Conservation (phyloP, 2,797 vertebrate genomes). For the Thripadectes ignobilis region DNA sequence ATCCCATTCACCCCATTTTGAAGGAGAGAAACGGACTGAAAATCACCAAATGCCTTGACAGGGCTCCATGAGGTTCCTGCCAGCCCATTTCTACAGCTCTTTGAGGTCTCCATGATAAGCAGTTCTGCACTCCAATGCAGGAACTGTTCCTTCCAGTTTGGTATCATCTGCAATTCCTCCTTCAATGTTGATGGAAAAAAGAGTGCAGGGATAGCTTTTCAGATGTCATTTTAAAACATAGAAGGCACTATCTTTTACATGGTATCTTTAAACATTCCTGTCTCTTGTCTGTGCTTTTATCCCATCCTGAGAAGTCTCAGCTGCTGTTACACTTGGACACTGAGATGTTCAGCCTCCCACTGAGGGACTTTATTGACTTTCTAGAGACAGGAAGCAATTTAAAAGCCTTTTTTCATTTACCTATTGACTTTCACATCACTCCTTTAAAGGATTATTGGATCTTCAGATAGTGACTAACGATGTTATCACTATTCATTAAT, state of each 20-base stretch:
- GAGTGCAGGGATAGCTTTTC: background rate
- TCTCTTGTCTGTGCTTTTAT: background rate
- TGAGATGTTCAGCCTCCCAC: background rate
- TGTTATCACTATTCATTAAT: constrained; percentile 19
- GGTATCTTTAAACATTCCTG: background rate
- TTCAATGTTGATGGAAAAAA: background rate
- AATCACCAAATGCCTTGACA: background rate
- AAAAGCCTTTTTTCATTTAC: background rate
- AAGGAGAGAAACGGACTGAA: background rate
- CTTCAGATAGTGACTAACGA: constrained; percentile 21
- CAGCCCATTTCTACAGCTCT: background rate
- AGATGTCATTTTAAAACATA: background rate
- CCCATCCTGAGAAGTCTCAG: background rate
- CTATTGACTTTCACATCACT: constrained; percentile 23
- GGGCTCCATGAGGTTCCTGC: background rate
- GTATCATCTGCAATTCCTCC: background rate
- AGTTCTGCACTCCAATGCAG: background rate
- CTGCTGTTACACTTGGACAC: background rate
- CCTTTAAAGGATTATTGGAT: constrained; percentile 25
- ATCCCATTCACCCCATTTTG: background rate
- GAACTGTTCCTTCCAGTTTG: background rate
- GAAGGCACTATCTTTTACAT: background rate
- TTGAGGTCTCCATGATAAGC: background rate
- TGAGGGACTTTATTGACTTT: background rate
- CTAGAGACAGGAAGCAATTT: constrained; percentile 14